Conservation (phyloP, 1,140 invertebrate species). For the Leptestheria dahalacensis region DNA sequence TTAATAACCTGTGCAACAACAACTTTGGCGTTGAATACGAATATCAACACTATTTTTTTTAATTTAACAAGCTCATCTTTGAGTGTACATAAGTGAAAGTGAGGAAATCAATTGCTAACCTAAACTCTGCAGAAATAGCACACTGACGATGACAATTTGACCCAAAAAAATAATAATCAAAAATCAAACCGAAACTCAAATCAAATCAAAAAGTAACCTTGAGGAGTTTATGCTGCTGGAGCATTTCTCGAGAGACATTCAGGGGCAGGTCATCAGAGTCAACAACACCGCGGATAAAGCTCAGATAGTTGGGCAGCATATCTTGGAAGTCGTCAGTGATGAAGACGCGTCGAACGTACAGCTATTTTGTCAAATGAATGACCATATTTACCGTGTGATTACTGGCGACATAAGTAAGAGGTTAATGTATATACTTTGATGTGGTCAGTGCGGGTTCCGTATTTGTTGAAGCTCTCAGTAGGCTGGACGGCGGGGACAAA, state of each 20-base stretch:
- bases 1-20: conserved; percentile 46
- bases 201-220: conserved; percentile 40
- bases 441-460: conserved; percentile 84
- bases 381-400: too few species aligned
- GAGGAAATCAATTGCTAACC: too few species aligned
- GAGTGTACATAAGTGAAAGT: too few species aligned
- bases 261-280: conserved; percentile 98
- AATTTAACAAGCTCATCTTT: too few species aligned
- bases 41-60: too few species aligned
- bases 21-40: too few species aligned
- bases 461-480: conserved; percentile 84
- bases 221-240: conserved; percentile 93
- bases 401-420: too few species aligned
- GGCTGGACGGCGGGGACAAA: conserved; percentile 82
- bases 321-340: conserved; percentile 99
- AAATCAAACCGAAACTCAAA: neutral
- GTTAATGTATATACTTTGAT: conserved; percentile 56
- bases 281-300: conserved; percentile 88
- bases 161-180: neutral
- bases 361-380: too few species aligned
- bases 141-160: conserved; percentile 10
- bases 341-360: conserved; percentile 93
- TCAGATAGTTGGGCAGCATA: conserved; percentile 96
- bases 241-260: conserved; percentile 93
- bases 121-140: too few species aligned